Evolutionary conservation across 64 coral and sea anemone genomes (phyloP), one percentile per base, ranked within the genome.

Genomic region (Acropora yongei): DNA sequence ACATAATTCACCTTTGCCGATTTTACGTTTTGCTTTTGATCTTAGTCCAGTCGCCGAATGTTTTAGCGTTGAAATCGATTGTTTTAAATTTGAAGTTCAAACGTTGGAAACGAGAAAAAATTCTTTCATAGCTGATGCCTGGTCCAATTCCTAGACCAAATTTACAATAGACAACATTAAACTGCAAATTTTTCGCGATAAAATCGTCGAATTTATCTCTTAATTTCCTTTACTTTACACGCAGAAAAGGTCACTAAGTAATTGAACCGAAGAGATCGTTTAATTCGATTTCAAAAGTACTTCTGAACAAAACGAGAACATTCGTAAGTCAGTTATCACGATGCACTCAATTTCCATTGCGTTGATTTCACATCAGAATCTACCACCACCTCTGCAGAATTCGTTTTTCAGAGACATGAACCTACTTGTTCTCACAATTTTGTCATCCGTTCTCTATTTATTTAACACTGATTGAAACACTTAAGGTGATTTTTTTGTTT

Each of bases 401-500:
- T 45, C 1, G 5, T 18, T 6, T 0, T n/a, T 13, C 1, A 1
- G 13, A 10, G 6, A 45, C 5, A 82, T 3, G 16, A 63, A 44
- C 13, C 55, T 6, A 71, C 5, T 6, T 3, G 30, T 30, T 4
- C 44, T 85, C 44, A 71, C 44, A 72, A 71, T 67, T 67, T 16
- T 41, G 65, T 40, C 30, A 30, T 30, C 47, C 17, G 2, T 67
- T 7, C 48, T 0, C 41, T 71, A 85, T 71, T 85, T 85, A 85
- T 44, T 49, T 85, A 48, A 82, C 53, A 63, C 57, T 82, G 53
- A 49, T 71, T 63, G n/a, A 71, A 71, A 71, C 16, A 20, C 10
- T 85, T 48, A 71, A 48, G 42, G n/a, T 2, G 30, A n/a, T 72
- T 71, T 19, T 85, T 65, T 85, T 6, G 41, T 65, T 10, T 30